These are phyloP conservation scores for Odontothrips loti DNA, from an alignment of 2,888 invertebrate genomes.

Conservation along the genomic window DNA sequence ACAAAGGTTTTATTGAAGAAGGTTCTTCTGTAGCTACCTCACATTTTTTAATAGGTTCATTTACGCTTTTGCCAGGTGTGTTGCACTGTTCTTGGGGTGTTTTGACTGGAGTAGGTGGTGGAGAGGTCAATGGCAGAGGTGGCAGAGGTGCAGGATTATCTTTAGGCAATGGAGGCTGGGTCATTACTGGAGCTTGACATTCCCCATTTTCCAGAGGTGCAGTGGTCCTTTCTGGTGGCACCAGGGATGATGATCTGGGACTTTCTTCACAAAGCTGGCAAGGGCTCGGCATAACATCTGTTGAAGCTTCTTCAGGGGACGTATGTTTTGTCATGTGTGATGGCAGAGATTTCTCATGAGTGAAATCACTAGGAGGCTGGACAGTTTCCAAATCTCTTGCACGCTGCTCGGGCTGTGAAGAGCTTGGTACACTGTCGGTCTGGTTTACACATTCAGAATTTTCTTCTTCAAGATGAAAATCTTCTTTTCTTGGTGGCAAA, in stretches of 20 bases:
- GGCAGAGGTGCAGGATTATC: not conserved
- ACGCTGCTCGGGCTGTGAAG: not conserved
- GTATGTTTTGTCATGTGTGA: not conserved
- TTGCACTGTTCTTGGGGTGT: not conserved
- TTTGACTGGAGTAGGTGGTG: constrained; percentile 1
- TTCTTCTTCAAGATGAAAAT: not conserved
- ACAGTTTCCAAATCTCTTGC: not conserved
- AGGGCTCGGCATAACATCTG: not conserved
- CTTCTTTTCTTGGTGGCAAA: not conserved
- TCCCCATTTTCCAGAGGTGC: not conserved
- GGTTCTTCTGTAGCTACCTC: not conserved
- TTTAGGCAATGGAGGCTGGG: not conserved
- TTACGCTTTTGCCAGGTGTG: not conserved
- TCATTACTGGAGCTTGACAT: not conserved
- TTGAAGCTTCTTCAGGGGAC: not conserved
- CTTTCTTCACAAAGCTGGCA: not conserved
- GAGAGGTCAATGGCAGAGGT: not conserved
- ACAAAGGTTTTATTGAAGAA: not conserved
- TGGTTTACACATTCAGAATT: not conserved
- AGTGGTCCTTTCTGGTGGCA: no score
- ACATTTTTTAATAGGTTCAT: not conserved
- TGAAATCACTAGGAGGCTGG: no score
- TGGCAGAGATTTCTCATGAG: no score
- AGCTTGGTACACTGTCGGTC: not conserved
- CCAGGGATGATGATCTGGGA: not conserved